A percentile compares a stretch with the other conserved stretches of the same genome.
These are phyloP conservation scores for Geodia barretti DNA, from an alignment of 37 sponge, comb jelly and placozoan species.

Conservation along the genomic window DNA sequence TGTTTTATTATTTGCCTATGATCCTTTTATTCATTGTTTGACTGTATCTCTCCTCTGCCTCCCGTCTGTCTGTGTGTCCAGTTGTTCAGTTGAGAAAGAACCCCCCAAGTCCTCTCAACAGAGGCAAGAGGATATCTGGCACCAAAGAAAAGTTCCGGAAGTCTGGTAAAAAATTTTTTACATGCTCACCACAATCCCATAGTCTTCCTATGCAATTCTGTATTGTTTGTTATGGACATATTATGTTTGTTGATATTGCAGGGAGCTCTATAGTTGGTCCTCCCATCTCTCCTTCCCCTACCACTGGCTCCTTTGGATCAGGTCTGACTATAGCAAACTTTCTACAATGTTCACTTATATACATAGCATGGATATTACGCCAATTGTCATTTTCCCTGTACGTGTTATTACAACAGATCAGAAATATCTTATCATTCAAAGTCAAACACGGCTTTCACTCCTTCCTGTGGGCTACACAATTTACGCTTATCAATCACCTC, in stretches of 20 bases:
- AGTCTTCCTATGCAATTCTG: neutral
- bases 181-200: neutral
- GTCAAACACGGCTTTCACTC: neutral
- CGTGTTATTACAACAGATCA: neutral
- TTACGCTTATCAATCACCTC: too few species aligned
- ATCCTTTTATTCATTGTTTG: too few species aligned
- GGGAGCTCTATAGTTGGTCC: slow-evolving; percentile 1
- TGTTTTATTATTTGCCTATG: too few species aligned
- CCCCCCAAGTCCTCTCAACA: slow-evolving; percentile 56
- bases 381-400: neutral
- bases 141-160: neutral
- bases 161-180: neutral
- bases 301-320: slow-evolving; percentile 56
- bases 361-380: neutral
- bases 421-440: neutral
- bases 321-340: slow-evolving; percentile 9
- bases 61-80: neutral
- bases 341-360: neutral
- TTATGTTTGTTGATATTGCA: neutral
- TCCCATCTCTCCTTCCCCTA: slow-evolving; percentile 50
- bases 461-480: too few species aligned
- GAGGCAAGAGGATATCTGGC: slow-evolving; percentile 39
- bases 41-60: neutral
- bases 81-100: slow-evolving; percentile 55
- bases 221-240: neutral